A percentile compares a stretch with the other conserved stretches of the same genome.
phyloP scores from a whole-genome alignment of 2,888 invertebrate species.

The Synanthedon vespiformis region DNA sequence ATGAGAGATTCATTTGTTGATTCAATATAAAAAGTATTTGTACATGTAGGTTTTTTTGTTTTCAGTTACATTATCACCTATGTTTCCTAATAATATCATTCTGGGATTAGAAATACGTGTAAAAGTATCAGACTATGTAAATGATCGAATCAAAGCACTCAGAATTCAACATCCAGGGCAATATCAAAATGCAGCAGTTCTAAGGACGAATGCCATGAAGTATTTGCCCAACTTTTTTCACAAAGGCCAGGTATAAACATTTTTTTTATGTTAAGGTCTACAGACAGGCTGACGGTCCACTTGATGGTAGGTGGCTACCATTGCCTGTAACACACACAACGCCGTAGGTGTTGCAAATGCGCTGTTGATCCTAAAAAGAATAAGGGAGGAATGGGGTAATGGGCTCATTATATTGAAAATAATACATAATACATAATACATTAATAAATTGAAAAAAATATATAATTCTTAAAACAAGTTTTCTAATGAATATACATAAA shows the following conservation, averaged over 20 bases:
- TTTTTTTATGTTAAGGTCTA: not conserved
- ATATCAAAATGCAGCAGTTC: conserved; percentile 94
- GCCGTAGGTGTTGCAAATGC: too few species aligned
- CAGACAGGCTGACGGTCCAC: too few species aligned
- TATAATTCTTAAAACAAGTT: not conserved
- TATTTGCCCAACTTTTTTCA: conserved; percentile 97
- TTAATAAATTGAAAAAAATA: not conserved
- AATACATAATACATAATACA: not conserved
- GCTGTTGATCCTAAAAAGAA: too few species aligned
- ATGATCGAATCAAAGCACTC: conserved; percentile 92
- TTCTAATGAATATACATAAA: not conserved
- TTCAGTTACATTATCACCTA: conserved; percentile 86
- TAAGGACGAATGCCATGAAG: conserved; percentile 99
- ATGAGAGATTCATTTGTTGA: too few species aligned
- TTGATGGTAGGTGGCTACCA: too few species aligned
- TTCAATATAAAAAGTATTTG: too few species aligned
- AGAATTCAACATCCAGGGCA: conserved; percentile 78
- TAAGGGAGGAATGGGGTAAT: too few species aligned
- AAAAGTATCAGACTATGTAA: conserved; percentile 98
- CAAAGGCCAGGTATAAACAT: conserved; percentile 85
- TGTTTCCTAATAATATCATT: conserved; percentile 91
- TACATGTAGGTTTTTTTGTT: conserved; percentile 9
- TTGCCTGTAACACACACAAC: too few species aligned
- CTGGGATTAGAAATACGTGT: conserved; percentile 98
- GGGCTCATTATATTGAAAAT: too few species aligned